phyloP scores from a whole-genome alignment of 2,797 vertebrate species.

The Poecilia picta region DNA sequence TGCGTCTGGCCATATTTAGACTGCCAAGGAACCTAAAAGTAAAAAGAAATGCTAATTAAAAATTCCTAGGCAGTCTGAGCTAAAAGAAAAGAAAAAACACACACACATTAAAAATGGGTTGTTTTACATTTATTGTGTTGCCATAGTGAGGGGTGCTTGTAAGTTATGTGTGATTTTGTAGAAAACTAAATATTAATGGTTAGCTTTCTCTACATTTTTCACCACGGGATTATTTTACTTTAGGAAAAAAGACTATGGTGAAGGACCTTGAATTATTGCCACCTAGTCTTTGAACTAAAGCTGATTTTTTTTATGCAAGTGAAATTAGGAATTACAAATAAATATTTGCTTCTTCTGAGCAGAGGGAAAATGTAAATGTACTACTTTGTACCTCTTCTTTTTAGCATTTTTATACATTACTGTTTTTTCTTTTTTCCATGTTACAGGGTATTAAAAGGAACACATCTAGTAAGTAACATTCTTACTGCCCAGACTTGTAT shows the following conservation, averaged over 20 bases:
- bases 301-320: not conserved
- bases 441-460: constrained; percentile 95
- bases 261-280: not conserved
- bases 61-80: not conserved
- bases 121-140: not conserved
- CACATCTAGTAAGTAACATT: constrained; percentile 90
- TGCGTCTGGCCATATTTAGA: not conserved
- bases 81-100: not conserved
- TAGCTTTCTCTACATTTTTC: not conserved
- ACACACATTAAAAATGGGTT: not conserved
- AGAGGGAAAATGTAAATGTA: not conserved
- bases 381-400: not conserved
- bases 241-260: not conserved
- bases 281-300: constrained; percentile 11
- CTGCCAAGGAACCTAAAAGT: not conserved
- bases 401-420: constrained; percentile 37
- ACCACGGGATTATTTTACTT: not conserved
- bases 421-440: constrained; percentile 22
- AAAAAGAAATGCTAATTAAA: not conserved
- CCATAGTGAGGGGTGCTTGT: not conserved
- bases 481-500: not conserved
- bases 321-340: not conserved
- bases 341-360: not conserved
- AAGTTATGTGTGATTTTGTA: not conserved
- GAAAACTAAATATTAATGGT: not conserved